These are phyloP conservation scores for Sycobia sp. DNA, from an alignment of 1,140 invertebrate species.

Conservation along the genomic window DNA sequence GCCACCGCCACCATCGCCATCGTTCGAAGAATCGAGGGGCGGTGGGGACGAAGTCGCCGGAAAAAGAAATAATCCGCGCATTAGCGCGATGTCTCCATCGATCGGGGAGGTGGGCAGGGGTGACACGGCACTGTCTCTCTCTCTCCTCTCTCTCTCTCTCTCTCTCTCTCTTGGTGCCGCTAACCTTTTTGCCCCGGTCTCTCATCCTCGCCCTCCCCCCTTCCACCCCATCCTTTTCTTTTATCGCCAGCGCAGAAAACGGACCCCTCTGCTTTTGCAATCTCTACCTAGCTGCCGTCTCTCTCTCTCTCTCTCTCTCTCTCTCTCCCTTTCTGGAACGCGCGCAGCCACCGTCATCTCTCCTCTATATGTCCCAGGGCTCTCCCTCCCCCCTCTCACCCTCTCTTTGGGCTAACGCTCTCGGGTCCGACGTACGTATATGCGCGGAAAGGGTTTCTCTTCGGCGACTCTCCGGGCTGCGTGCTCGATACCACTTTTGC, in stretches of 20 bases:
- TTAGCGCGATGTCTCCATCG: constrained; percentile 31
- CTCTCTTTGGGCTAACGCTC: too few species aligned
- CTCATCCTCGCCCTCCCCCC: background rate
- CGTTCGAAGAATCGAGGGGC: constrained; percentile 4
- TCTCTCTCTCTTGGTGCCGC: too few species aligned
- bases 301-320: too few species aligned
- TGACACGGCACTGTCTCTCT: too few species aligned
- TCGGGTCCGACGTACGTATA: too few species aligned
- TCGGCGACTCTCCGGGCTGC: constrained; percentile 22
- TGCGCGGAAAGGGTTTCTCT: constrained; percentile 30
- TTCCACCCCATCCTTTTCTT: background rate
- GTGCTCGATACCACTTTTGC: constrained; percentile 14
- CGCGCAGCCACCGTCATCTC: too few species aligned
- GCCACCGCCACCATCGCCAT: too few species aligned
- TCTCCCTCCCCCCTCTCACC: too few species aligned
- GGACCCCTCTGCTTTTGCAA: constrained; percentile 12
- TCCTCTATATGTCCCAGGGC: too few species aligned
- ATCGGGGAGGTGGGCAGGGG: constrained; percentile 8
- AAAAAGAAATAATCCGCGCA: constrained; percentile 32
- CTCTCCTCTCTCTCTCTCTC: background rate
- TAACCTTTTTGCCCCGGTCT: background rate
- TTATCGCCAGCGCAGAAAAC: constrained; percentile 27
- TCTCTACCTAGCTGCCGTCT: background rate
- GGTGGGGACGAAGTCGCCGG: constrained; percentile 29
- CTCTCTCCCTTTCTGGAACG: too few species aligned